Evolutionary conservation across 2,888 invertebrate genomes (phyloP).

Genomic region (Harpalus rufipes): DNA sequence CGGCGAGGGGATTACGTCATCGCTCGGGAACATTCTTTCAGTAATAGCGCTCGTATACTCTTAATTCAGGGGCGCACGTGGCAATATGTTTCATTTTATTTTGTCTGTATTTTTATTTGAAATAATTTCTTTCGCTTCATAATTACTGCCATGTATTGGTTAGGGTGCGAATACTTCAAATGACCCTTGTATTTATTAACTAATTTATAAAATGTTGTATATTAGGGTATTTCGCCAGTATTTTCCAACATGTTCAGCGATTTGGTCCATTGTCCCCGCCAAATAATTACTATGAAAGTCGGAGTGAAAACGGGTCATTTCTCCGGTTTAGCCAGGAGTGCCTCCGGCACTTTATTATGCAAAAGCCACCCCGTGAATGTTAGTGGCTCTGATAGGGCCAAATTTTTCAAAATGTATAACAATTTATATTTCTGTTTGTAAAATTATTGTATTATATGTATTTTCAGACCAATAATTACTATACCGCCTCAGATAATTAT

Average conservation of each 20-base stretch:
- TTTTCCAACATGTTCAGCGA: conserved; percentile 82
- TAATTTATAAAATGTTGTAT: background rate
- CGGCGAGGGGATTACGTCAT: no score
- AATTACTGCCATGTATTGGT: no score
- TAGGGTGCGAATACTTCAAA: background rate
- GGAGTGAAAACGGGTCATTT: conserved; percentile 70
- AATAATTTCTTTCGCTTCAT: no score
- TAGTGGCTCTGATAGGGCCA: conserved; percentile 69
- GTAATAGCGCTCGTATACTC: no score
- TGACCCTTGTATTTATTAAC: background rate
- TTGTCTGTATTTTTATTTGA: no score
- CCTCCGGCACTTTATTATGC: conserved; percentile 74
- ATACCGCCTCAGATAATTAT: conserved; percentile 68
- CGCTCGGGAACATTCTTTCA: no score
- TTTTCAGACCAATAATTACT: conserved; percentile 53
- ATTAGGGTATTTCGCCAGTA: conserved; percentile 74
- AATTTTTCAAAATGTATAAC: conserved; percentile 68
- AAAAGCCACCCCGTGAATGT: conserved; percentile 74
- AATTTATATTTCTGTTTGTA: background rate
- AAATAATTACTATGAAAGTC: conserved; percentile 77
- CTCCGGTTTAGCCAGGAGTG: conserved; percentile 73
- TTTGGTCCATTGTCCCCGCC: conserved; percentile 77
- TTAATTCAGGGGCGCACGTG: no score
- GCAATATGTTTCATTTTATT: no score
- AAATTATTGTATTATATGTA: background rate